A percentile compares a stretch with the other conserved stretches of the same genome.
Conservation (phyloP, 2,888 invertebrate genomes). For the Branchipolynoe longqiensis region DNA sequence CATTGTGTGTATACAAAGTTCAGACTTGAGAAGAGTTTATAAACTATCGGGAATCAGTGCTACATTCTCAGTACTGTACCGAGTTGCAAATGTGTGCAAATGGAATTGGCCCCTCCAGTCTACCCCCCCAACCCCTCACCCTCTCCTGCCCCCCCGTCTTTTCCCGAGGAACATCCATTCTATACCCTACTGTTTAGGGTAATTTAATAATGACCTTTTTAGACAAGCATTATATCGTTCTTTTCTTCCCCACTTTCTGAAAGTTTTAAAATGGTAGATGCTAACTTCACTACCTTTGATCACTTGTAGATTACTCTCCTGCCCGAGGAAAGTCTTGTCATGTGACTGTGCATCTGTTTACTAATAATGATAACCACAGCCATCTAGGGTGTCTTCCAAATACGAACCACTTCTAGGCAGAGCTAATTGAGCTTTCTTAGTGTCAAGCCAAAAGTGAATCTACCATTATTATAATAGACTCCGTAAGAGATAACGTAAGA, state of each 20-base stretch:
- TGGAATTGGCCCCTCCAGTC: neutral
- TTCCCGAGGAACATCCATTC: neutral
- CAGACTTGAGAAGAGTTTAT: conserved; percentile 31
- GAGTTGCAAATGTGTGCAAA: conserved; percentile 2
- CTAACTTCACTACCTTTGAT: neutral
- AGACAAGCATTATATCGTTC: conserved; percentile 3
- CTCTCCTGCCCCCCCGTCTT: neutral
- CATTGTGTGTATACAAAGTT: conserved; percentile 35
- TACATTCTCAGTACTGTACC: conserved; percentile 1
- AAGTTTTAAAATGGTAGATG: neutral
- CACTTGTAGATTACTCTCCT: neutral
- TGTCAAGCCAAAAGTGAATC: neutral
- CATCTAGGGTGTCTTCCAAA: conserved; percentile 19
- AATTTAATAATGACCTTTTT: neutral
- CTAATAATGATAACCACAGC: conserved; percentile 18
- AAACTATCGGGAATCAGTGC: conserved; percentile 32
- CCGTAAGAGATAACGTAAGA: no score
- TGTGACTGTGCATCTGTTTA: neutral
- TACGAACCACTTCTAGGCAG: conserved; percentile 44
- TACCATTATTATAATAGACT: no score
- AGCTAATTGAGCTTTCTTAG: conserved; percentile 41
- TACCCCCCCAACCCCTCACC: no score
- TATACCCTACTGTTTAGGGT: neutral
- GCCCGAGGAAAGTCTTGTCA: neutral
- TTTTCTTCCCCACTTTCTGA: conserved; percentile 8